Evolutionary conservation across 2,888 invertebrate genomes (phyloP), one percentile per base, ranked within the genome.

Genomic region (Drosophila austrosaltans): DNA sequence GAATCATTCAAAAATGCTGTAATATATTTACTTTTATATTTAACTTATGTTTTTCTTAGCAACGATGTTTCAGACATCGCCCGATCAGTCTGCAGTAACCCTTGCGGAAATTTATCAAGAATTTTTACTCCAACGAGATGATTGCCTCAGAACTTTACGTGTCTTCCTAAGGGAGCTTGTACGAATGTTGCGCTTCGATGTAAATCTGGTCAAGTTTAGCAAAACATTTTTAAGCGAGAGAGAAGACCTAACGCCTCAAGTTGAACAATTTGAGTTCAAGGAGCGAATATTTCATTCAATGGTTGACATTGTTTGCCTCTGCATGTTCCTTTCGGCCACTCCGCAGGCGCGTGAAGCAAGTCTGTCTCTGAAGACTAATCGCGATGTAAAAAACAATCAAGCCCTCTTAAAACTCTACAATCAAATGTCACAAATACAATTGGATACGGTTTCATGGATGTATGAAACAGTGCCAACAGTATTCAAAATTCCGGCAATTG

Each of bases 161-260:
- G 96, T 96, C 5, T 93, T 99, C 73, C 93, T 98, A 0, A 94
- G 98, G 64, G 99, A 99, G 93, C 96, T 98, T 74, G 96, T 97
- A 60, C 95, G 98, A 16, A 96, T 96, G 60, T 93, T 98, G 1
- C 93, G 97, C 71, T 94, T 96, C 92, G 98, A 96, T 89, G 95
- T 97, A 59, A 96, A 96, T 90, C 94, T 98, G 68, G 93, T 95
- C 22, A 95, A 95, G 63, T 95, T 99, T 72, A 96, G 96, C 65
- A 95, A 96, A 63, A 95, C 96, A 0, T 93, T 98, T 7, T 95
- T 98, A 85, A 93, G 94, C 54, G 95, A 93, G 69, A 93, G 77
- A 73, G 92, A 86, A 2, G 96, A 96, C 54, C 93, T 95, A 12
- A 93, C 94, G 0, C 93, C 93, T 20, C 93, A 94, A 81, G 93